A percentile compares a stretch with the other conserved stretches of the same genome.
Conservation (phyloP, 2,888 invertebrate genomes). For the Dexiosoma caninum region DNA sequence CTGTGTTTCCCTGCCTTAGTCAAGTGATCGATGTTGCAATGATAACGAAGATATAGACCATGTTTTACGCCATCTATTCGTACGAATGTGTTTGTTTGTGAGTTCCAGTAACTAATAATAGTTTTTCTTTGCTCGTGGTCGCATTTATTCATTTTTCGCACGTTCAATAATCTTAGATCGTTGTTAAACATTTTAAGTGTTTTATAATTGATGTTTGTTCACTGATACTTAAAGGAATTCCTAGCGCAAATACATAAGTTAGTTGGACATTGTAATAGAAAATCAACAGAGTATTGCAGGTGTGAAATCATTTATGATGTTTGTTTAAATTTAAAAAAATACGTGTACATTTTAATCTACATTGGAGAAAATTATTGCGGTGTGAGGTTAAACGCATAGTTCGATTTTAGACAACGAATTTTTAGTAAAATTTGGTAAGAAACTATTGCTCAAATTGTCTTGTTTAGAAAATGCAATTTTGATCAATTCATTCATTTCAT, state of each 20-base stretch:
- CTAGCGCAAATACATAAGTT: conserved; percentile 23
- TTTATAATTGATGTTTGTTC: conserved; percentile 52
- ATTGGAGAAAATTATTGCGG: no score
- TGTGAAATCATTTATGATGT: background rate
- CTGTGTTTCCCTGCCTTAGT: background rate
- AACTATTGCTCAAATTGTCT: no score
- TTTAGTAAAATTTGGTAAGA: no score
- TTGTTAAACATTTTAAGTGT: conserved; percentile 45
- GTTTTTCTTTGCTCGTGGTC: background rate
- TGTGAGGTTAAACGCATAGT: no score
- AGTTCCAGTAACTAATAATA: conserved; percentile 17
- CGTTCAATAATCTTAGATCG: conserved; percentile 44
- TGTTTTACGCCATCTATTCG: background rate
- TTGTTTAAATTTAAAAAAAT: no score
- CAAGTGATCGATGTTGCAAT: conserved; percentile 5
- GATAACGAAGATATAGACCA: conserved; percentile 24
- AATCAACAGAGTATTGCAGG: background rate
- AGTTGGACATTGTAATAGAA: conserved; percentile 10
- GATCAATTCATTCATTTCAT: conserved; percentile 2
- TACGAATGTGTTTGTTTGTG: background rate
- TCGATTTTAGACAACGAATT: no score
- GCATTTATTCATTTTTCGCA: conserved; percentile 52
- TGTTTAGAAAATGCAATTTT: no score
- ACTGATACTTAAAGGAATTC: conserved; percentile 33
- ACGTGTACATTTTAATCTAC: no score